Conservation (phyloP, 2,888 invertebrate species). For the Polydrusus tereticollis region DNA sequence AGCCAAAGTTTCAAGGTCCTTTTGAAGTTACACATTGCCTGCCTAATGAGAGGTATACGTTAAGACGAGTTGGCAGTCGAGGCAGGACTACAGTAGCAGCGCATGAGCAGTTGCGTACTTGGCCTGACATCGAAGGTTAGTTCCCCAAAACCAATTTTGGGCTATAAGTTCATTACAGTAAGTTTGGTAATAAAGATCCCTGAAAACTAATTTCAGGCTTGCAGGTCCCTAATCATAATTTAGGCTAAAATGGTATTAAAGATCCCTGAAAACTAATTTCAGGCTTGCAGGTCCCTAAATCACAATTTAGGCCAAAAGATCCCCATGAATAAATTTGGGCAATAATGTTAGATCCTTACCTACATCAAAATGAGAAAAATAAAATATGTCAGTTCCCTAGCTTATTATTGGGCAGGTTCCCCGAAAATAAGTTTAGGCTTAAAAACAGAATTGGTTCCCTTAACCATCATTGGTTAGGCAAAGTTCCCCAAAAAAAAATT, state of each 20-base stretch:
- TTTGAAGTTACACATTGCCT: too few relatives aligned
- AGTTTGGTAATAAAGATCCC: too few relatives aligned
- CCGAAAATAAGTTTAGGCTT: neutral
- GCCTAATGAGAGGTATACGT: conserved; percentile 18
- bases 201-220: too few relatives aligned
- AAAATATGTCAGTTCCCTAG: neutral
- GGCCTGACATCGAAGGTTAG: neutral
- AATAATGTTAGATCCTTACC: too few relatives aligned
- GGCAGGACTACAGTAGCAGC: conserved; percentile 25
- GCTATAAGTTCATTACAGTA: too few relatives aligned
- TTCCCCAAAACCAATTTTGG: neutral
- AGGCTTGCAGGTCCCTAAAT: neutral
- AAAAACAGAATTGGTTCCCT: too few relatives aligned
- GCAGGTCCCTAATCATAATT: too few relatives aligned
- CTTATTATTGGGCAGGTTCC: neutral
- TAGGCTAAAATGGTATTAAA: too few relatives aligned
- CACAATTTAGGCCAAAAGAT: neutral
- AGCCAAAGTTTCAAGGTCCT: conserved; percentile 4
- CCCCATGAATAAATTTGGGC: too few relatives aligned
- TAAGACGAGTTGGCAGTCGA: conserved; percentile 19
- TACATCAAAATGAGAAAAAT: too few relatives aligned
- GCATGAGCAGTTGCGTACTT: conserved; percentile 24
- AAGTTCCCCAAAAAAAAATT: neutral
- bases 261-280: too few relatives aligned
- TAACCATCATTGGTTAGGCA: neutral